Conservation (phyloP, 37 sponge, comb jelly and placozoan species). For the Crambe crambe region DNA sequence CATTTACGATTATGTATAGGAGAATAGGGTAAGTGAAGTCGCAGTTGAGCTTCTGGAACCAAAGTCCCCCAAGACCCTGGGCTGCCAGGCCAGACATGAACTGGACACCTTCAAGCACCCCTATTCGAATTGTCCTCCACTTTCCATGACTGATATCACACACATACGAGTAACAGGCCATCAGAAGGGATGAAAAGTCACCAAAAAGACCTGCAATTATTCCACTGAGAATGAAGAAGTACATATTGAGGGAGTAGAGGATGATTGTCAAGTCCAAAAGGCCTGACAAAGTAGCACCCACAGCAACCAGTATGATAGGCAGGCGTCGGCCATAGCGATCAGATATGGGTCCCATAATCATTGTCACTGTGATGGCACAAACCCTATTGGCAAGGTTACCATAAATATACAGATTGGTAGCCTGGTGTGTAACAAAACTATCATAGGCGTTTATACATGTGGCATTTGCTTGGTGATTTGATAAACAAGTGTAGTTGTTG, state of each 20-base stretch:
- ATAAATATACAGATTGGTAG: slow-evolving; percentile 14
- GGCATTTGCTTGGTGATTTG: neutral
- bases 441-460: neutral
- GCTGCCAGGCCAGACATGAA: slow-evolving; percentile 39
- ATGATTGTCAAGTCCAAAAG: slow-evolving; percentile 9
- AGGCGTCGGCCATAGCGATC: slow-evolving; percentile 48
- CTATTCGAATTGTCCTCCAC: slow-evolving; percentile 45
- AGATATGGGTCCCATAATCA: slow-evolving; percentile 43
- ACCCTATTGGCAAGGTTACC: neutral
- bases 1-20: slow-evolving; percentile 5
- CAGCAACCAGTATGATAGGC: slow-evolving; percentile 10
- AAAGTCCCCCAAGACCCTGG: slow-evolving; percentile 21
- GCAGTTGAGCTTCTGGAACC: slow-evolving; percentile 39
- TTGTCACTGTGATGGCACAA: slow-evolving; percentile 7
- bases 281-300: slow-evolving; percentile 3
- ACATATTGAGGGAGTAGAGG: slow-evolving; percentile 21
- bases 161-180: slow-evolving; percentile 36
- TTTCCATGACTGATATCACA: slow-evolving; percentile 43
- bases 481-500: slow-evolving; percentile 1
- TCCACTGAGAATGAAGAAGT: slow-evolving; percentile 4
- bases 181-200: slow-evolving; percentile 39
- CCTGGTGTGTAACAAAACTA: slow-evolving; percentile 1
- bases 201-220: slow-evolving; percentile 27
- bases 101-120: slow-evolving; percentile 18
- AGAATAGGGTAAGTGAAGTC: slow-evolving; percentile 14